A percentile compares a stretch with the other conserved stretches of the same genome.
Evolutionary conservation across 1,140 invertebrate species (phyloP).

Genomic region (Tribolium madens): DNA sequence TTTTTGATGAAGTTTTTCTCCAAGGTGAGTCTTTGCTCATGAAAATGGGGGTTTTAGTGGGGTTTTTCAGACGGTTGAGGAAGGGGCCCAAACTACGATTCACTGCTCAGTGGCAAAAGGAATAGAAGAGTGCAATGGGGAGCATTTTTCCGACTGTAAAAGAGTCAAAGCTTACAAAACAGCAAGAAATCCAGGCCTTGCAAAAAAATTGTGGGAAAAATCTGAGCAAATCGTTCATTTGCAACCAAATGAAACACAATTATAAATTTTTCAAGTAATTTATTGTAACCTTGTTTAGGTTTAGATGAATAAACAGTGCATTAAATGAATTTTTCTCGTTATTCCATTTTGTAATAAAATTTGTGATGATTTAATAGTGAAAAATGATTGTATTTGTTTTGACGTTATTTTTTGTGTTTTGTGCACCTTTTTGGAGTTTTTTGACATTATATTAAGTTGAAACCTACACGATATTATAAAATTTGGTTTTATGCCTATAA

Average conservation of each 20-base stretch:
- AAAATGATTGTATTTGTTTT: too few relatives aligned
- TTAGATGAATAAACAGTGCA: too few relatives aligned
- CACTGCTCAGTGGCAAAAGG: conserved; percentile 48
- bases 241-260: not conserved
- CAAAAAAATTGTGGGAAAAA: conserved; percentile 52
- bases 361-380: too few relatives aligned
- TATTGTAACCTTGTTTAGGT: too few relatives aligned
- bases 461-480: too few relatives aligned
- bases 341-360: too few relatives aligned
- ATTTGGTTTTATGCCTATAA: too few relatives aligned
- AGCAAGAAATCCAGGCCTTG: conserved; percentile 45
- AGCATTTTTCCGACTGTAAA: conserved; percentile 54
- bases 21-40: conserved; percentile 39
- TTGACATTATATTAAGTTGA: too few relatives aligned
- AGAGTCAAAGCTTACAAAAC: conserved; percentile 37
- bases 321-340: too few relatives aligned
- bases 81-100: conserved; percentile 57
- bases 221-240: conserved; percentile 47
- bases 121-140: conserved; percentile 49
- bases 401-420: too few relatives aligned
- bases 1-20: conserved; percentile 42
- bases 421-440: too few relatives aligned
- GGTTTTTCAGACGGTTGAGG: conserved; percentile 52
- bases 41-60: not conserved
- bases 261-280: not conserved